Conservation (phyloP, 2,888 invertebrate species). For the Eulithis prunata region DNA sequence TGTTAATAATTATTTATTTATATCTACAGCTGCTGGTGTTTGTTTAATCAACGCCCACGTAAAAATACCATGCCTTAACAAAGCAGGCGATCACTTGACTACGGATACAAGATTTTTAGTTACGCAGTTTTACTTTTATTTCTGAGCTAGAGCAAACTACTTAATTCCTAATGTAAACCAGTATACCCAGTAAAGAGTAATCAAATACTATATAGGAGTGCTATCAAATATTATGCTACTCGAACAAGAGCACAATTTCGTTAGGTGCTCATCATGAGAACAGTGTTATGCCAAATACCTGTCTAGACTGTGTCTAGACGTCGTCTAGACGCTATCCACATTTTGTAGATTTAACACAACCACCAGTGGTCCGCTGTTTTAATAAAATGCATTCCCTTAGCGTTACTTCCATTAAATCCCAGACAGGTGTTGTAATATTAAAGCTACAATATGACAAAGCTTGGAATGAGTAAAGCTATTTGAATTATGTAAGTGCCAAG, state of each 20-base stretch:
- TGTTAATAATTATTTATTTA: slow-evolving; percentile 30
- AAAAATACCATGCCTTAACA: neutral
- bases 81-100: neutral
- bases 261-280: slow-evolving; percentile 68
- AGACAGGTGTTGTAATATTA: slow-evolving; percentile 30
- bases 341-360: slow-evolving; percentile 64
- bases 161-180: no score
- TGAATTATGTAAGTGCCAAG: slow-evolving; percentile 38
- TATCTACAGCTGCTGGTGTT: neutral
- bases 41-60: neutral
- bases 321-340: slow-evolving; percentile 76
- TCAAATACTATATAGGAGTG: slow-evolving; percentile 10
- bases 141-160: neutral
- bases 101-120: neutral
- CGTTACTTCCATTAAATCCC: slow-evolving; percentile 34
- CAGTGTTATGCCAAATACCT: slow-evolving; percentile 76
- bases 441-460: slow-evolving; percentile 16
- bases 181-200: neutral
- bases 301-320: slow-evolving; percentile 82
- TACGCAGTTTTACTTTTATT: neutral
- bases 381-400: slow-evolving; percentile 41
- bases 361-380: slow-evolving; percentile 45
- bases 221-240: slow-evolving; percentile 49
- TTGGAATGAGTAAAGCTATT: slow-evolving; percentile 11
- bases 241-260: slow-evolving; percentile 59